phyloP scores from a whole-genome alignment of 1,140 invertebrate species.

The Heliconius himera region DNA sequence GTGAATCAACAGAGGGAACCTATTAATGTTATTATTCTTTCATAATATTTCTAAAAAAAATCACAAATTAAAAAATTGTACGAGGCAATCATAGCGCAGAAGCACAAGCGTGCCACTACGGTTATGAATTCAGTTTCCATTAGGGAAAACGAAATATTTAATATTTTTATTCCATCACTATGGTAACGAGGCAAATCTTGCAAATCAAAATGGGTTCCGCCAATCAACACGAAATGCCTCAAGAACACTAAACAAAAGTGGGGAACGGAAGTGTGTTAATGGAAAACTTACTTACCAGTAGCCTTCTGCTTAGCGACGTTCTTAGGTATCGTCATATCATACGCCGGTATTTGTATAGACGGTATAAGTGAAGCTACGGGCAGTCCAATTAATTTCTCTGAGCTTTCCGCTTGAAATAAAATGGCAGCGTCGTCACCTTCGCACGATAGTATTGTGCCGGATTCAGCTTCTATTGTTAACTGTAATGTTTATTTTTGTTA shows the following conservation, averaged over 20 bases:
- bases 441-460: conserved; percentile 75
- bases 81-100: too few relatives aligned
- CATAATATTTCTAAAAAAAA: too few relatives aligned
- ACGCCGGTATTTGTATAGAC: conserved; percentile 77
- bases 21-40: too few relatives aligned
- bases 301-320: conserved; percentile 83
- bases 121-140: too few relatives aligned
- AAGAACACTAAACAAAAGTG: neutral
- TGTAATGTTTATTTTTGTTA: conserved; percentile 46
- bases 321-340: conserved; percentile 69
- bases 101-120: too few relatives aligned
- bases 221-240: too few relatives aligned
- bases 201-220: too few relatives aligned
- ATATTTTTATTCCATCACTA: too few relatives aligned
- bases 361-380: conserved; percentile 80
- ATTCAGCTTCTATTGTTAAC: conserved; percentile 76
- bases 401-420: conserved; percentile 79
- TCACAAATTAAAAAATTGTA: too few relatives aligned
- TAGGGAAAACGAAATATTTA: too few relatives aligned
- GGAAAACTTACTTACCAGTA: conserved; percentile 70
- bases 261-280: neutral
- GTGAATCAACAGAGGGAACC: too few relatives aligned
- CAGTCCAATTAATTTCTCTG: conserved; percentile 76
- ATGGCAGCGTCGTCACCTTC: conserved; percentile 72
- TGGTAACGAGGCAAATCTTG: too few relatives aligned